phyloP scores from a whole-genome alignment of 2,888 invertebrate genomes.

The Mesorhabditis belari region DNA sequence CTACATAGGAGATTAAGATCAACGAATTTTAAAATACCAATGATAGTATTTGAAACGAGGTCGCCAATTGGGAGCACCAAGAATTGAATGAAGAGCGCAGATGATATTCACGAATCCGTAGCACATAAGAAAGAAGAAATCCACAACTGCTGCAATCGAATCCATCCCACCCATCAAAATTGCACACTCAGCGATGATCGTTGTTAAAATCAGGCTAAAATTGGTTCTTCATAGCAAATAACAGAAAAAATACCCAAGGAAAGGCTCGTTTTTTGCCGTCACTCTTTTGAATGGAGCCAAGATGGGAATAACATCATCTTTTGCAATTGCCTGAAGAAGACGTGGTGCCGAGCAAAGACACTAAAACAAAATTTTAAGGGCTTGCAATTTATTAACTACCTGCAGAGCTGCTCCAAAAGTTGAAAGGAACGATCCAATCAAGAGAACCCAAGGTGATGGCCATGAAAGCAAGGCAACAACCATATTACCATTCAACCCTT shows the following conservation, averaged over 20 bases:
- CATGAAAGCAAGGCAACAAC: conserved; percentile 96
- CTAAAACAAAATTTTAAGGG: conserved; percentile 4
- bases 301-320: conserved; percentile 68
- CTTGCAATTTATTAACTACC: conserved; percentile 69
- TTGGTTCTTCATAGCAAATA: conserved; percentile 8
- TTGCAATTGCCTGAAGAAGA: conserved; percentile 83
- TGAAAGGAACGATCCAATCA: conserved; percentile 92
- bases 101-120: conserved; percentile 98
- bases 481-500: conserved; percentile 86
- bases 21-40: conserved; percentile 64
- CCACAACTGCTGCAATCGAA: conserved; percentile 73
- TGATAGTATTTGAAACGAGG: conserved; percentile 96
- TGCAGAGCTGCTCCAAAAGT: conserved; percentile 88
- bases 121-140: conserved; percentile 93
- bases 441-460: conserved; percentile 97
- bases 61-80: conserved; percentile 91
- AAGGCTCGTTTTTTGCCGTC: conserved; percentile 92
- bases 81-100: conserved; percentile 89
- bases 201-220: conserved; percentile 72
- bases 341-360: conserved; percentile 56
- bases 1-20: conserved; percentile 54
- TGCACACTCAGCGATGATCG: conserved; percentile 60
- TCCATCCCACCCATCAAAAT: conserved; percentile 90
- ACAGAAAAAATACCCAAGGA: conserved; percentile 61
- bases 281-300: conserved; percentile 74